Base-by-base conservation (phyloP, 2,113 vertebrate genomes). In the Lota lota region DNA sequence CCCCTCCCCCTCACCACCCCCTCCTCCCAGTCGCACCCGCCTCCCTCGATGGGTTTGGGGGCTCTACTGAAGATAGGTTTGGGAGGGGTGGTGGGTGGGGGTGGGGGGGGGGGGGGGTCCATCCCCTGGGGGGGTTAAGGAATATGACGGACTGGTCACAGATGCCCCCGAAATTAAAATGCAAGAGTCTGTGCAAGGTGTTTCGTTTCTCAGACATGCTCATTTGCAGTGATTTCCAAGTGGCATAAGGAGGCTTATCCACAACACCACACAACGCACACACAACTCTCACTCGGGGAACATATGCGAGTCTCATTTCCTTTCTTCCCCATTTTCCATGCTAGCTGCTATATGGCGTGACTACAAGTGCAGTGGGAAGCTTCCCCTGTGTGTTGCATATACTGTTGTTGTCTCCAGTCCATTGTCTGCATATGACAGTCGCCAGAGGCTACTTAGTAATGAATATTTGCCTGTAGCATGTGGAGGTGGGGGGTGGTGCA, bases 141-240 rank as follows among this genome's bases (percentile, higher is more conserved):
- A 85, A 89, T 84, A 79, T 67, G 85, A 81, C 79, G 87, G 83
- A 88, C 90, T 68, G 79, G 88, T 88, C 89, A 89, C 92, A 93
- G 92, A 91, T 92, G 92, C 87, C 83, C 79, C 83, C 66, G 80
- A 90, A 91, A 92, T 92, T 87, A 90, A 88, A 92, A 92, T 90
- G 83, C 86, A 84, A 83, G 85, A 86, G 85, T 81, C 84, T 83
- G 78, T 66, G 79, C 85, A 88, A 89, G 88, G 85, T 90, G 86
- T 82, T 88, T 79, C 75, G 63, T 86, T 90, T 90, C 88, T 89
- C 87, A 88, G 87, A 83, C 82, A 79, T 77, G 82, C 85, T 87
- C 81, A 84, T 89, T 88, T 88, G 83, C 80, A 74, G 81, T 70
- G 80, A 82, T 86, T 80, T 87, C 69, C 72, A 73, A 78, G 81